Percentiles rank a stretch among this genome's conserved stretches.
Evolutionary conservation across 2,888 invertebrate species (phyloP).

Genomic region (Linnaemya vulpina): DNA sequence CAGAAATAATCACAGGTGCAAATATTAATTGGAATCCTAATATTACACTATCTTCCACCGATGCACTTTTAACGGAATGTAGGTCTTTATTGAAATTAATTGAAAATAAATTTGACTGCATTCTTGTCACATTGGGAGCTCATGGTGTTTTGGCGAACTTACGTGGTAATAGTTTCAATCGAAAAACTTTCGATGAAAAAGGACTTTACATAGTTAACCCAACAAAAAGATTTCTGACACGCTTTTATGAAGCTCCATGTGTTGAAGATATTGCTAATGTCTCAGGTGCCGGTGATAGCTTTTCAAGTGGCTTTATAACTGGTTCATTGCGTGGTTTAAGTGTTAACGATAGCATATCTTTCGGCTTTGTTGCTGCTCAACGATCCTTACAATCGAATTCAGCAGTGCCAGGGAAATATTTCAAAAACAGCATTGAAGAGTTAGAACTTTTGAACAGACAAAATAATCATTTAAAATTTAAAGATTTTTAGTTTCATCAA

Average conservation of each 20-base stretch:
- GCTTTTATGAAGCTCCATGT: constrained; percentile 76
- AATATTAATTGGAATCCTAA: constrained; percentile 65
- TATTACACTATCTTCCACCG: constrained; percentile 26
- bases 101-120: constrained; percentile 84
- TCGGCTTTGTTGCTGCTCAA: constrained; percentile 86
- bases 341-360: constrained; percentile 85
- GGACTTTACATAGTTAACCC: constrained; percentile 58
- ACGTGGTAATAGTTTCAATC: constrained; percentile 70
- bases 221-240: constrained; percentile 11
- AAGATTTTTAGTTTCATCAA: constrained; percentile 45
- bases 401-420: constrained; percentile 85
- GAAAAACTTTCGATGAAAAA: constrained; percentile 69
- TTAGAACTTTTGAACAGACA: constrained; percentile 33
- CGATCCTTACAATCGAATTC: constrained; percentile 85
- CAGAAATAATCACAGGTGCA: constrained; percentile 82
- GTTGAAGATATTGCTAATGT: constrained; percentile 86
- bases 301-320: constrained; percentile 88
- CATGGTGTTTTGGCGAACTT: constrained; percentile 85
- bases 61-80: constrained; percentile 77
- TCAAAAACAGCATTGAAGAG: constrained; percentile 73
- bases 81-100: constrained; percentile 81
- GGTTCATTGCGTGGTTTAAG: constrained; percentile 85
- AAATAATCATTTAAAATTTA: constrained; percentile 49
- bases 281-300: constrained; percentile 93
- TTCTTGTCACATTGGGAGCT: constrained; percentile 86